Conservation (phyloP, 2,797 vertebrate genomes). For the Bovichtus variegatus region DNA sequence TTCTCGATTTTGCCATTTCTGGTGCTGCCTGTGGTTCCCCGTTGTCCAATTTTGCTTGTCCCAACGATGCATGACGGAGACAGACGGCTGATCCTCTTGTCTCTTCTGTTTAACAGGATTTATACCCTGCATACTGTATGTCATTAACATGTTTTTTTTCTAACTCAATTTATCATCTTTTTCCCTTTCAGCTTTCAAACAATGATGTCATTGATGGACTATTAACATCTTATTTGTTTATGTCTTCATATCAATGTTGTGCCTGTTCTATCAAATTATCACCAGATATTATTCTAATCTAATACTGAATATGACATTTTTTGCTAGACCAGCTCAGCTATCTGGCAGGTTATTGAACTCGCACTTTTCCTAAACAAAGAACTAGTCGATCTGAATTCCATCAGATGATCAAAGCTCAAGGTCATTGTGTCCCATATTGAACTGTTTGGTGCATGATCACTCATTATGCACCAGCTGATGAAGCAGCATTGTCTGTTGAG, state of each 20-base stretch:
- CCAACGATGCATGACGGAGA: constrained; percentile 76
- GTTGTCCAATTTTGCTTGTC: constrained; percentile 64
- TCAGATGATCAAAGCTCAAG: constrained; percentile 48
- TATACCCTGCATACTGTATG: constrained; percentile 45
- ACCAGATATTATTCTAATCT: background rate
- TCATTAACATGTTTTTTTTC: constrained; percentile 49
- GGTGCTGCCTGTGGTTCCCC: constrained; percentile 59
- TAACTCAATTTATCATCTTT: constrained; percentile 54
- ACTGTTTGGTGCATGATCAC: constrained; percentile 37
- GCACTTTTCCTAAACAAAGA: constrained; percentile 38
- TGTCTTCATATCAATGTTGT: constrained; percentile 6
- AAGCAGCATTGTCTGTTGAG: constrained; percentile 17
- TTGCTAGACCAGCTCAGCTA: background rate
- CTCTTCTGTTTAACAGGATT: constrained; percentile 58
- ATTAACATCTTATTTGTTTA: constrained; percentile 21
- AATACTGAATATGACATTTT: background rate
- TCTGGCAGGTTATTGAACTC: constrained; percentile 32
- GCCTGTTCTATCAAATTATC: background rate
- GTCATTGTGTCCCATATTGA: constrained; percentile 41
- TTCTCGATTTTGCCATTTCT: constrained; percentile 45
- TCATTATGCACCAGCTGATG: constrained; percentile 23
- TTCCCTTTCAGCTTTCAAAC: constrained; percentile 70
- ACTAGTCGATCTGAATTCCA: constrained; percentile 25
- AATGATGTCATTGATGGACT: constrained; percentile 31
- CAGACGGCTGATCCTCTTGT: constrained; percentile 50